Percentiles rank a stretch among this genome's conserved stretches.
phyloP scores from a whole-genome alignment of 1,140 invertebrate genomes.

The Plectrocnemia conspersa region DNA sequence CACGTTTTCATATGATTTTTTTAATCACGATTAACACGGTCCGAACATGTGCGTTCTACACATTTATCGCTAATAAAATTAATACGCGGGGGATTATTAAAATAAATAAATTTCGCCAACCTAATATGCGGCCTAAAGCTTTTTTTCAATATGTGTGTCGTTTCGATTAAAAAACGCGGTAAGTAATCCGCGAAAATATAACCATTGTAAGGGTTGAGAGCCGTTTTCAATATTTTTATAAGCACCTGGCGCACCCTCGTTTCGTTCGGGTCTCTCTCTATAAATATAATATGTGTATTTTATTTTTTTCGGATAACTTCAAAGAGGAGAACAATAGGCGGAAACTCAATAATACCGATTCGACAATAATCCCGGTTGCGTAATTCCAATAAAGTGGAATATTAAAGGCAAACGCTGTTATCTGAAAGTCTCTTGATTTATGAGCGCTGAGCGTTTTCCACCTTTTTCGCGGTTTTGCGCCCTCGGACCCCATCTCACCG shows the following conservation, averaged over 20 bases:
- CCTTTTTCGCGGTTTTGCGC: conserved; percentile 34
- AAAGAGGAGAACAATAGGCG: conserved; percentile 14
- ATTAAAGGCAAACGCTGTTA: conserved; percentile 32
- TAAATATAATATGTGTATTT: too few relatives aligned
- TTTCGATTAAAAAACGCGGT: too few relatives aligned
- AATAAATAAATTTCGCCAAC: too few relatives aligned
- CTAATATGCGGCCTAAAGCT: too few relatives aligned
- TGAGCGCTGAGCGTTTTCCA: conserved; percentile 29
- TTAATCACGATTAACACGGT: too few relatives aligned
- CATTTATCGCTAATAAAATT: too few relatives aligned
- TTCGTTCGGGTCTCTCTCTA: neutral
- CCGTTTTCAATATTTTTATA: conserved; percentile 31
- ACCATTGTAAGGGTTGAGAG: conserved; percentile 13
- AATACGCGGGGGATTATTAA: conserved; percentile 19
- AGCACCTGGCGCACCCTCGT: conserved; percentile 29
- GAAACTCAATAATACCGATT: conserved; percentile 17
- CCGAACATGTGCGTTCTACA: too few relatives aligned
- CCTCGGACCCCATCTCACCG: too few relatives aligned
- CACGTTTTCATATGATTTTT: neutral
- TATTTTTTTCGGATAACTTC: conserved; percentile 28
- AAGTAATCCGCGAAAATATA: conserved; percentile 18
- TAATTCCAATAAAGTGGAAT: conserved; percentile 35
- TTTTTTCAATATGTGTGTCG: too few relatives aligned
- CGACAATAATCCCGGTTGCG: conserved; percentile 25
- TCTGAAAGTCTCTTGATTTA: conserved; percentile 32